Percentiles rank a stretch among this genome's conserved stretches.
Evolutionary conservation across 2,113 vertebrate genomes (phyloP).

Genomic region (Gobiocypris rarus): DNA sequence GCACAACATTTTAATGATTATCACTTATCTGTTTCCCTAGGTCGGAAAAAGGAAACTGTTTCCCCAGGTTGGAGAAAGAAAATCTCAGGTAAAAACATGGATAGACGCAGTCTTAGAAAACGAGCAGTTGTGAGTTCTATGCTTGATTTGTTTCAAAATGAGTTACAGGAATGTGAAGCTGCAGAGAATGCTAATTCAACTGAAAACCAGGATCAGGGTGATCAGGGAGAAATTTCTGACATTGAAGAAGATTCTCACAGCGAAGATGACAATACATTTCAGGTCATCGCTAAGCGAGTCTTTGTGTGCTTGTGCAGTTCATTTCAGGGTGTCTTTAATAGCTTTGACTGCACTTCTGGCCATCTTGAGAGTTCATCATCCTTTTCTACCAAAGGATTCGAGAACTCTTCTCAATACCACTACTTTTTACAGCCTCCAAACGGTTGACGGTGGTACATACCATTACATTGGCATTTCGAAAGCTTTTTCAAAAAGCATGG

Average conservation of each 20-base stretch:
- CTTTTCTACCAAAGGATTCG: constrained; percentile 6
- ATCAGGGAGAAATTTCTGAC: constrained; percentile 3
- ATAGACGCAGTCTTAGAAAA: not conserved
- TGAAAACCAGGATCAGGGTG: not conserved
- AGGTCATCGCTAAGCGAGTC: not conserved
- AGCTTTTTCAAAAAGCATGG: constrained; percentile 10
- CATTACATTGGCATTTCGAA: constrained; percentile 30
- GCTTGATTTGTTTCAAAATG: not conserved
- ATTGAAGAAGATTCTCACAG: not conserved
- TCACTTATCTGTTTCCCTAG: not conserved
- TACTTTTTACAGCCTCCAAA: not conserved
- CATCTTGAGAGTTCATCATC: not conserved
- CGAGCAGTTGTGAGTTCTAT: constrained; percentile 5
- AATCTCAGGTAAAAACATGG: not conserved
- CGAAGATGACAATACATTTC: not conserved
- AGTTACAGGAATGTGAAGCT: not conserved
- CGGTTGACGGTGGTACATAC: constrained; percentile 18
- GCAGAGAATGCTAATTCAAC: not conserved
- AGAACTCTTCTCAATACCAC: constrained; percentile 16
- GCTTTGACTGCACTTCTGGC: constrained; percentile 8
- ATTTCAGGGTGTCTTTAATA: not conserved
- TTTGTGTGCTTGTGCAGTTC: not conserved
- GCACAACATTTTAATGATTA: not conserved
- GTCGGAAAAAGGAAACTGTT: too few species aligned
- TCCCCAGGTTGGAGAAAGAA: too few species aligned